Conservation (phyloP, 53 echinoderm and acorn worm genomes). For the Holothuria scabra region DNA sequence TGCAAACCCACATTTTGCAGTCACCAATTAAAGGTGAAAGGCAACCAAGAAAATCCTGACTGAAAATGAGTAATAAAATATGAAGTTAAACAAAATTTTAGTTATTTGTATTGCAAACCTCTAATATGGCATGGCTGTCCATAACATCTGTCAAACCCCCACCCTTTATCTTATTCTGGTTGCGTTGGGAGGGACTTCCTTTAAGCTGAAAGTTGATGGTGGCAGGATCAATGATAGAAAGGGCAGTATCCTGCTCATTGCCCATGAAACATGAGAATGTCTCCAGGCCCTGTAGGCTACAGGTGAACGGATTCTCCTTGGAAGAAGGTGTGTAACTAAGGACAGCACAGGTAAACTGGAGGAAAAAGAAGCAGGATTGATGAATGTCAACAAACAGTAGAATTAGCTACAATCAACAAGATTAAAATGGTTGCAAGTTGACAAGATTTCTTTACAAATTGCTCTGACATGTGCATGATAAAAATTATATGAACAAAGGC, state of each 20-base stretch:
- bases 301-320: slow-evolving; percentile 83
- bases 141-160: slow-evolving; percentile 84
- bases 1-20: not conserved
- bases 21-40: too few species aligned
- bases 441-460: too few species aligned
- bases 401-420: not conserved
- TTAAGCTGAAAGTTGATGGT: slow-evolving; percentile 89
- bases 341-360: slow-evolving; percentile 93
- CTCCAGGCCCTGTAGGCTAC: slow-evolving; percentile 89
- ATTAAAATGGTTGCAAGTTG: not conserved
- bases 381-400: too few species aligned
- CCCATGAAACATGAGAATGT: slow-evolving; percentile 94
- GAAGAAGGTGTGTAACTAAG: slow-evolving; percentile 76
- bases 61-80: too few species aligned
- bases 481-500: too few species aligned
- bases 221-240: slow-evolving; percentile 94
- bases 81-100: too few species aligned
- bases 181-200: slow-evolving; percentile 72
- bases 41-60: too few species aligned
- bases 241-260: slow-evolving; percentile 83
- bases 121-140: slow-evolving; percentile 84
- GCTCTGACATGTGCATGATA: too few species aligned
- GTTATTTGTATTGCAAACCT: slow-evolving; percentile 57
- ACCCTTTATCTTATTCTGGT: slow-evolving; percentile 53
- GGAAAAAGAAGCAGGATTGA: not conserved